Evolutionary conservation across 2,888 invertebrate genomes (phyloP), one percentile per base, ranked within the genome.

Genomic region (Noctua pronuba): DNA sequence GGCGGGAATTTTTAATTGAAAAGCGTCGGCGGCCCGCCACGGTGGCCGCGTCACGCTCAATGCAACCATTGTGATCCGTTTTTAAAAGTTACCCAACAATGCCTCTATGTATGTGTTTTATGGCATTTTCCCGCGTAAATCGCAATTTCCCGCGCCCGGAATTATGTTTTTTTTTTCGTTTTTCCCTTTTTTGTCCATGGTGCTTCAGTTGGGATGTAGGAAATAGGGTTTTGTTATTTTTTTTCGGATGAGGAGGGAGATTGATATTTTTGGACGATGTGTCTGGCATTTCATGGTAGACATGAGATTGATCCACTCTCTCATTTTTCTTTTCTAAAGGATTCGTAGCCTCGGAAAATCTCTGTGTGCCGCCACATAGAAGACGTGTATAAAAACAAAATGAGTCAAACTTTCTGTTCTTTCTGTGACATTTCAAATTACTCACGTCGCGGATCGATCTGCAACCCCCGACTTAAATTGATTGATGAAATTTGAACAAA

Each of bases 81-180:
- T 95, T 88, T 88, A 86, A 88, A 88, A 88, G 86, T 94, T 95
- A 95, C 93, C 92, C 93, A 92, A 92, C 91, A 91, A 91, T 91
- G 91, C 92, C 93, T 93, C 93, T 93, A 95, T 88, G 88, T 87
- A 86, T 87, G 88, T 88, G 84, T 86, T 88, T 87, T 88, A 87
- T 86, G 82, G 87, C 80, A 86, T 80, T 88, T 87, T 88, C 83
- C 86, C 79, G 86, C 86, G 85, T 89, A 88, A 89, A 88, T 84
- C 84, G 88, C 89, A 86, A 88, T 88, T 88, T 88, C 88, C 88
- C 87, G 82, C 75, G 74, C 75, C 80, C 88, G 88, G 88, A 88
- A 85, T 88, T 84, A 86, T 82, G 82, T 75, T 67, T 82, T 84
- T 85, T 79, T 75, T 74, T 75, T 69, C 13, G 8, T 38, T 75